These are phyloP conservation scores for Pelvicachromis taeniatus DNA, from an alignment of 2,113 vertebrate species.

Conservation along the genomic window DNA sequence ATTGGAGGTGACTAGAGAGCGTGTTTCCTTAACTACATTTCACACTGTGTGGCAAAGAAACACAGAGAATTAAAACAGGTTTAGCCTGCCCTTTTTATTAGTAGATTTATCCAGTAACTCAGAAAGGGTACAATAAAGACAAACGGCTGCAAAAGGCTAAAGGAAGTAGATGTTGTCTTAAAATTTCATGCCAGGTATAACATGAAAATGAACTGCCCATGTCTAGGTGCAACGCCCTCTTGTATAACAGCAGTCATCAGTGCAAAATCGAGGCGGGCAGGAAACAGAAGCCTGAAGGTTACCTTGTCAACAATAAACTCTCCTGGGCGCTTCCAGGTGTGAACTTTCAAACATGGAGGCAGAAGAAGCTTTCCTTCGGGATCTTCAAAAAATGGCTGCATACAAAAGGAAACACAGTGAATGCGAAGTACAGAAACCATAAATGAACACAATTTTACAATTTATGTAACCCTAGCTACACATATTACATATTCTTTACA, in stretches of 20 bases:
- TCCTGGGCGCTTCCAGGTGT: constrained; percentile 86
- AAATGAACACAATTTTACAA: background rate
- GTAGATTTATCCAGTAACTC: background rate
- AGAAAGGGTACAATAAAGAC: background rate
- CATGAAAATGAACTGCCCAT: background rate
- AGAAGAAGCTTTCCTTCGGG: constrained; percentile 86
- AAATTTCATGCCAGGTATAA: background rate
- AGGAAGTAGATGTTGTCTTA: background rate
- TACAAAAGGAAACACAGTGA: background rate
- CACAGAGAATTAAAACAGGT: background rate
- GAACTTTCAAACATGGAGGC: constrained; percentile 79
- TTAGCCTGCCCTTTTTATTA: background rate
- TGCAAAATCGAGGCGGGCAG: background rate
- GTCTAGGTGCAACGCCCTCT: background rate
- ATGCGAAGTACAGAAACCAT: background rate
- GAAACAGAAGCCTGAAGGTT: background rate
- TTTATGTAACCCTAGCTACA: background rate
- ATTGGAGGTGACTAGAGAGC: constrained; percentile 10
- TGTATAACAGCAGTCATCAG: background rate
- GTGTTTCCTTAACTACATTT: constrained; percentile 22
- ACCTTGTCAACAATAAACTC: constrained; percentile 80
- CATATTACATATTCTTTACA: background rate
- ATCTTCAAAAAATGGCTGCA: constrained; percentile 84
- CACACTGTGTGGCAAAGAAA: background rate
- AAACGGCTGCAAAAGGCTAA: background rate